Evolutionary conservation across 2,113 vertebrate genomes (phyloP).

Genomic region (Struthio camelus): DNA sequence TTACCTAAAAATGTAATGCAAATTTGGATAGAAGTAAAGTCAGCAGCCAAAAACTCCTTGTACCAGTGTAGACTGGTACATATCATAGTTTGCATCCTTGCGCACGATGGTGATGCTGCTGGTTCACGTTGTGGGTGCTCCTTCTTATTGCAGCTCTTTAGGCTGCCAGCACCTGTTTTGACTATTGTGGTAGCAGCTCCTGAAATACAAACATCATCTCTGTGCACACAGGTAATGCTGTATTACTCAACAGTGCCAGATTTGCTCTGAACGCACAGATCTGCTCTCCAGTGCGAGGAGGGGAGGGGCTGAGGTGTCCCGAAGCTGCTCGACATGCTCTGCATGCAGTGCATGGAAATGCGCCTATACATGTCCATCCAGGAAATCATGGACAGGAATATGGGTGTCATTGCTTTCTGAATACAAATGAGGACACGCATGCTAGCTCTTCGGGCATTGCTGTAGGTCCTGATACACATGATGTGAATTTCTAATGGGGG

Average conservation of each 20-base stretch:
- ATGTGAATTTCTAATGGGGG: background rate
- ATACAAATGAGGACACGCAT: background rate
- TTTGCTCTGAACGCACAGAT: rapidly evolving
- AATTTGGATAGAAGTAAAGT: background rate
- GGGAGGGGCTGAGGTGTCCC: background rate
- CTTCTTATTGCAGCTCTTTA: background rate
- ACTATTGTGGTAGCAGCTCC: rapidly evolving
- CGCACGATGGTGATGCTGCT: background rate
- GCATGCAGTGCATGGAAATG: background rate
- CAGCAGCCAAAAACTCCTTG: background rate
- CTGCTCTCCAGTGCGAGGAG: rapidly evolving
- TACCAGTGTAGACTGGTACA: background rate
- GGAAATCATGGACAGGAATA: background rate
- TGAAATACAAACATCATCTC: rapidly evolving
- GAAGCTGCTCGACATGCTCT: background rate
- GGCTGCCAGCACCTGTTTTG: background rate
- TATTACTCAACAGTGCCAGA: rapidly evolving
- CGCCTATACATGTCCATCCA: background rate
- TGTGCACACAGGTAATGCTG: rapidly evolving
- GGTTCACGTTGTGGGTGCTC: rapidly evolving
- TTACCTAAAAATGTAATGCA: background rate
- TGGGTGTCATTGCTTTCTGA: background rate
- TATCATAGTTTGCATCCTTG: background rate
- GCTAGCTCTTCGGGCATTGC: background rate
- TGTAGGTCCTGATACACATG: background rate